Conservation (phyloP, 53 echinoderm and acorn worm species). For the Paelopatides confundens region DNA sequence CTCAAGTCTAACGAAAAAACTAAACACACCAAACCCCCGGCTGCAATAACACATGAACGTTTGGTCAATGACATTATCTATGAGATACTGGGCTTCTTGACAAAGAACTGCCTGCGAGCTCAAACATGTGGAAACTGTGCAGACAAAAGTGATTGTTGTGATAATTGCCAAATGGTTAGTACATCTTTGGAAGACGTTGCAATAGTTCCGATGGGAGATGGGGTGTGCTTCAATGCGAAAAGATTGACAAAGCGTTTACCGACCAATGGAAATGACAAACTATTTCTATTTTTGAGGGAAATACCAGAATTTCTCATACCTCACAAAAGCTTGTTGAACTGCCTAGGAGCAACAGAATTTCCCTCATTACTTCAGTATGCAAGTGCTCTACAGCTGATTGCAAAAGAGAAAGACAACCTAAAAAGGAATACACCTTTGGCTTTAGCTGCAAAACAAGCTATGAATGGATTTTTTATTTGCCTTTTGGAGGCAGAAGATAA, state of each 20-base stretch:
- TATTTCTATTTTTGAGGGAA: neutral
- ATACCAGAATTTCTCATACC: neutral
- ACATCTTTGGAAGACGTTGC: constrained; percentile 2
- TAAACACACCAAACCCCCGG: neutral
- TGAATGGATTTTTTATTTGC: neutral
- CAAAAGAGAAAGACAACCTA: neutral
- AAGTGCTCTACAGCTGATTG: neutral
- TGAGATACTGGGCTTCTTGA: neutral
- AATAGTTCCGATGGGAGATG: neutral
- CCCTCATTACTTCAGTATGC: constrained; percentile 13
- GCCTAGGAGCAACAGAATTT: neutral
- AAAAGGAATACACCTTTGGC: neutral
- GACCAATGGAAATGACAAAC: neutral
- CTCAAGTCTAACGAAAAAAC: neutral
- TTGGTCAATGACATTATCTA: neutral
- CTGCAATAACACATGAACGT: neutral
- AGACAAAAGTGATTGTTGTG: constrained; percentile 11
- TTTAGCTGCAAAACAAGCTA: constrained; percentile 1
- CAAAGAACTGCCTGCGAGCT: neutral
- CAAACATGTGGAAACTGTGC: neutral
- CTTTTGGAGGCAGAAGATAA: neutral
- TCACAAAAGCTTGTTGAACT: neutral
- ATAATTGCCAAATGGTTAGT: neutral
- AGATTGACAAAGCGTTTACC: constrained; percentile 4
- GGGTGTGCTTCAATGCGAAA: neutral